Evolutionary conservation across 2,888 invertebrate species (phyloP).

Genomic region (Ennomos erosarius): DNA sequence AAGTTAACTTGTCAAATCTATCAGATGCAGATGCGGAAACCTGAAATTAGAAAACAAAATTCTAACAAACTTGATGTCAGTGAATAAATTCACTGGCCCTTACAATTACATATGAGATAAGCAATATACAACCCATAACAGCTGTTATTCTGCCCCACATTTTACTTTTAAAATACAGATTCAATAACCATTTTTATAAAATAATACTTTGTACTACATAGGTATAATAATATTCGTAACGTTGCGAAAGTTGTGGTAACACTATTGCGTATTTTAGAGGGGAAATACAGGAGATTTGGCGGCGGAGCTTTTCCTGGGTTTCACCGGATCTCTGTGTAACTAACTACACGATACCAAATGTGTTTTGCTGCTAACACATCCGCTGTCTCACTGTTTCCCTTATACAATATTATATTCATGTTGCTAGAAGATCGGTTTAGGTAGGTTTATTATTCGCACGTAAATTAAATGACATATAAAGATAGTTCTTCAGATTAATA

Average conservation of each 20-base stretch:
- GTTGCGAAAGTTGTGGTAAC: conserved; percentile 33
- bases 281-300: conserved; percentile 64
- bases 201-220: conserved; percentile 17
- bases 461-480: conserved; percentile 9
- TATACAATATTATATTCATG: background rate
- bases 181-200: conserved; percentile 17
- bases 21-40: no score
- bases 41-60: no score
- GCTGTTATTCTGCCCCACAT: background rate
- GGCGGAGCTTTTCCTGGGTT: conserved; percentile 61
- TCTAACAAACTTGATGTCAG: no score
- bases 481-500: no score
- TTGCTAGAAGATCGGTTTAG: no score
- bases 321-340: conserved; percentile 66
- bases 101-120: no score
- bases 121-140: no score
- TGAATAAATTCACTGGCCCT: no score
- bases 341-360: conserved; percentile 71
- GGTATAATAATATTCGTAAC: conserved; percentile 16
- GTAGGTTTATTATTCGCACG: no score
- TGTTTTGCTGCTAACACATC: conserved; percentile 70
- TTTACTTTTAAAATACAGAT: conserved; percentile 3
- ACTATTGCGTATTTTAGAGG: conserved; percentile 58
- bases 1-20: no score
- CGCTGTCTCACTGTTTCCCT: conserved; percentile 58